Evolutionary conservation across 2,888 invertebrate genomes (phyloP).

Genomic region (Melinopterus prodromus): DNA sequence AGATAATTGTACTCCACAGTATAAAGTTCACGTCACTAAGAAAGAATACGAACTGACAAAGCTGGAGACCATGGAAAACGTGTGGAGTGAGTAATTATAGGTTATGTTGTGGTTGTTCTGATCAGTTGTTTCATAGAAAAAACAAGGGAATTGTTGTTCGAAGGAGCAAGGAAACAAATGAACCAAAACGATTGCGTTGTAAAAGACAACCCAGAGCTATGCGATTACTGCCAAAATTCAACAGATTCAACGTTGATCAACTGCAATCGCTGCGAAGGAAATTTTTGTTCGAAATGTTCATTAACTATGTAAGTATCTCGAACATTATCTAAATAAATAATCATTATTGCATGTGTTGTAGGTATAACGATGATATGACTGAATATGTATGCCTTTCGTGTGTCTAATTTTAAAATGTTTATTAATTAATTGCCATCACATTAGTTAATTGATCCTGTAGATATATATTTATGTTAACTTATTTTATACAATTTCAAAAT

Average conservation of each 20-base stretch:
- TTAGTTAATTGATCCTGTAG: not conserved
- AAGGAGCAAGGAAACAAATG: slow-evolving; percentile 41
- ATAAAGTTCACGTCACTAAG: slow-evolving; percentile 40
- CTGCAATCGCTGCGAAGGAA: slow-evolving; percentile 37
- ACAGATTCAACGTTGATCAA: slow-evolving; percentile 33
- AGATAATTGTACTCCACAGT: slow-evolving; percentile 39
- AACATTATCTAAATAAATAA: not conserved
- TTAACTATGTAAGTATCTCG: slow-evolving; percentile 39
- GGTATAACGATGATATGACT: slow-evolving; percentile 22
- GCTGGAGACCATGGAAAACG: slow-evolving; percentile 37
- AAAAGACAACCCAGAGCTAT: slow-evolving; percentile 17
- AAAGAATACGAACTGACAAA: slow-evolving; percentile 39
- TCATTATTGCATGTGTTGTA: slow-evolving; percentile 7
- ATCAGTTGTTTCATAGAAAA: slow-evolving; percentile 38
- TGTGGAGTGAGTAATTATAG: slow-evolving; percentile 43
- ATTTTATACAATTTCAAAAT: slow-evolving; percentile 22
- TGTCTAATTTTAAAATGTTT: slow-evolving; percentile 5
- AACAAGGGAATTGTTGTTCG: slow-evolving; percentile 41
- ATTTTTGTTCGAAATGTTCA: slow-evolving; percentile 40
- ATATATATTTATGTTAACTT: not conserved
- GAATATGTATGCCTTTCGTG: slow-evolving; percentile 26
- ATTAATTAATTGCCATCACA: slow-evolving; percentile 24
- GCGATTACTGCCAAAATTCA: slow-evolving; percentile 30
- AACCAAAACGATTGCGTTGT: slow-evolving; percentile 10
- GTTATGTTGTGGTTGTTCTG: slow-evolving; percentile 37